phyloP scores from a whole-genome alignment of 2,113 vertebrate species.

The zebrafish (Danio rerio) region DNA sequence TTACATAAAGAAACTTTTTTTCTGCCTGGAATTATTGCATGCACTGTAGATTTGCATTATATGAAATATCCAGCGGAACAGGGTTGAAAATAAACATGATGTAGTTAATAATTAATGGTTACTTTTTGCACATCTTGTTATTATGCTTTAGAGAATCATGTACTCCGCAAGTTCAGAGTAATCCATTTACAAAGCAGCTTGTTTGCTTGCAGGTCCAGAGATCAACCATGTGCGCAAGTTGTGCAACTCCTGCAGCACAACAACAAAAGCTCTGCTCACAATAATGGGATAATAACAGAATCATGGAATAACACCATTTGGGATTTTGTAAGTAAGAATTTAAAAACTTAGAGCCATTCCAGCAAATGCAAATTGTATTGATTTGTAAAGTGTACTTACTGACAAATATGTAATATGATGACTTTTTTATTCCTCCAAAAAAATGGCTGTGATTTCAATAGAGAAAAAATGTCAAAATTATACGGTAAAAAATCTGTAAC shows the following conservation, averaged over 20 bases:
- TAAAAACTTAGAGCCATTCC: too few relatives aligned
- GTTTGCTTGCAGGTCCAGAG: constrained; percentile 10
- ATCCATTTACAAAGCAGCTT: constrained; percentile 29
- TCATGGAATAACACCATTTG: too few relatives aligned
- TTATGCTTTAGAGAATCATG: neutral
- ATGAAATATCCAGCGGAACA: neutral
- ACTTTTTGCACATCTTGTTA: neutral
- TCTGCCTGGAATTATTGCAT: neutral
- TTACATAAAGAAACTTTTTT: neutral
- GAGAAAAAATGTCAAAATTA: too few relatives aligned
- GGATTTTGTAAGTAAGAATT: too few relatives aligned
- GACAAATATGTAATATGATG: too few relatives aligned
- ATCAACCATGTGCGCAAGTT: neutral
- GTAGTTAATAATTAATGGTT: neutral
- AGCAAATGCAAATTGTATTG: too few relatives aligned
- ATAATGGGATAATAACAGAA: too few relatives aligned
- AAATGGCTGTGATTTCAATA: too few relatives aligned
- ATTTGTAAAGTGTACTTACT: too few relatives aligned
- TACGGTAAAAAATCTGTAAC: too few relatives aligned
- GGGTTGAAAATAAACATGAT: neutral
- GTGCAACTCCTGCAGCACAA: neutral
- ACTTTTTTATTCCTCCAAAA: too few relatives aligned
- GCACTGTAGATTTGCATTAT: neutral
- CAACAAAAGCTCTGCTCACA: neutral
- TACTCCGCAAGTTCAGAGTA: constrained; percentile 8